Percentiles rank a stretch among this genome's conserved stretches.
Evolutionary conservation across 2,797 vertebrate genomes (phyloP).

Genomic region (Tarsius wallacei): DNA sequence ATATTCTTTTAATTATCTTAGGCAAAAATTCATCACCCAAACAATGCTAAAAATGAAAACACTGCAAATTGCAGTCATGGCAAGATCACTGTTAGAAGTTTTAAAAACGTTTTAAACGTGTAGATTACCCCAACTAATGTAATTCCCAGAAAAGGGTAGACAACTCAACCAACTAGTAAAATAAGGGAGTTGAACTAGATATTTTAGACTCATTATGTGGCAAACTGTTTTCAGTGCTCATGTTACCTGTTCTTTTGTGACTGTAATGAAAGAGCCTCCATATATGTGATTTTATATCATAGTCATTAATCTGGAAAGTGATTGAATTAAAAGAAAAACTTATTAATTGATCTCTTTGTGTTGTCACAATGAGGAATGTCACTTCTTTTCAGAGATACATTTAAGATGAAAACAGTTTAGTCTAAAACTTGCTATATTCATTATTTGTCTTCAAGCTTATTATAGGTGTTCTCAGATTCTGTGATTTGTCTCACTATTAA

Average conservation of each 20-base stretch:
- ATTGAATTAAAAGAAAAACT: not conserved
- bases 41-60: slow-evolving; percentile 55
- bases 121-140: slow-evolving; percentile 39
- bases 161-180: not conserved
- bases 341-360: not conserved
- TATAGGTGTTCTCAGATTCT: not conserved
- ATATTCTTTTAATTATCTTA: slow-evolving; percentile 18
- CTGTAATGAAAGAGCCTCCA: not conserved
- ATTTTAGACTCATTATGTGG: not conserved
- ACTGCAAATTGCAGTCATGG: not conserved
- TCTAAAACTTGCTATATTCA: not conserved
- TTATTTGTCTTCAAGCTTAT: not conserved
- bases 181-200: not conserved
- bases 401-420: not conserved
- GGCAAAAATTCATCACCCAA: slow-evolving; percentile 29
- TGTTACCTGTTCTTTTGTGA: not conserved
- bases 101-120: slow-evolving; percentile 40
- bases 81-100: slow-evolving; percentile 33
- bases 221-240: not conserved
- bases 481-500: not conserved
- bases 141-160: slow-evolving; percentile 27
- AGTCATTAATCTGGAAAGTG: not conserved
- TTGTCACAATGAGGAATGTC: not conserved
- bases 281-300: not conserved
- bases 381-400: not conserved